Evolutionary conservation across 2,113 vertebrate species (phyloP), one percentile per base, ranked within the genome.

Genomic region (Halcyon senegalensis): DNA sequence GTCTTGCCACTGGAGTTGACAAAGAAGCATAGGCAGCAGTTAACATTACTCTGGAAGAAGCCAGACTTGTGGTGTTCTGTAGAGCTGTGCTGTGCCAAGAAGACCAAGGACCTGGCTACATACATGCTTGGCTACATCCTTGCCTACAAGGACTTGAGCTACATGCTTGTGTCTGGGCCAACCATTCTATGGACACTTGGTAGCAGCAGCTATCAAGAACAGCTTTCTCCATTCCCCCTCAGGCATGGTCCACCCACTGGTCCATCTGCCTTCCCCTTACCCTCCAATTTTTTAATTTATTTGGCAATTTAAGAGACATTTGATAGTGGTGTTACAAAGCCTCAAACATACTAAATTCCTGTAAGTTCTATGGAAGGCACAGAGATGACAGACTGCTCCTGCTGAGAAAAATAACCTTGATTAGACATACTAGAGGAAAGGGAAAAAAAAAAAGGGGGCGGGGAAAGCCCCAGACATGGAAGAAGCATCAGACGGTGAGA

Each of bases 391-490:
- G 31, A 44, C 12, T 41, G 16, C 28, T 69, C 31, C 48, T 41
- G 2, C 5, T 37, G 28, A 70, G 60, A 67, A 82, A 77, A 81
- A 28, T 17, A 55, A 35, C 14, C 50, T 17, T 78, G 31, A 88
- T 33, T 10, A 31, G 16, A 41, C 16, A 53, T 3, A 15, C 2
- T 13, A 13, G 15, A 13, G 14, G 2, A 0, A 2, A 21, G 48
- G 48, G 48, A 18, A 16, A 0, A 2, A 19, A 17, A 28, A 24
- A 28, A 14, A 14, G n/a, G 35, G 35, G 35, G 35, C 7, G 35
- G 35, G 35, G 35, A 16, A 41, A 13, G 21, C 16, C 10, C 3
- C 11, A 59, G 23, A 79, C 6, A 59, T 4, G 50, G 7, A 1
- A 63, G 25, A 5, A 48, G 20, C 50, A 51, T 51, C 24, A 51